Base-by-base conservation (phyloP, 2,797 vertebrate species). In the Pampus argenteus region DNA sequence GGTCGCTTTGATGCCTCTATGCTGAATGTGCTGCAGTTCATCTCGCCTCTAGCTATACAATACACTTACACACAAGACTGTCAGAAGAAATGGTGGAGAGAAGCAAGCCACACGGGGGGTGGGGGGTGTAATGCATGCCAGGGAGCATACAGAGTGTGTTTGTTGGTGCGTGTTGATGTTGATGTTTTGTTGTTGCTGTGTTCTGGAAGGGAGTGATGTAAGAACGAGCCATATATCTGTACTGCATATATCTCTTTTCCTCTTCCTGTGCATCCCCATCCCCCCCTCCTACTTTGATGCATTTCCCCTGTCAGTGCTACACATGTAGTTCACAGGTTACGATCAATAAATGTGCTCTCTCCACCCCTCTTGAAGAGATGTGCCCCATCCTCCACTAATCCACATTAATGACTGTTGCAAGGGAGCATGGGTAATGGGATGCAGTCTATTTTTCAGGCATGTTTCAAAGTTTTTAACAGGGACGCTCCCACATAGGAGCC, bases 301-400 rank as follows among this genome's bases (percentile, higher is more conserved):
- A 79, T 83, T 76, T 51, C 71, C 59, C 78, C 76, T 74, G 78
- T 90, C 92, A 77, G 68, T 54, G 76, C 73, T 85, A 90, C 88
- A 88, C 82, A 86, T 93, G 91, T 91, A 93, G 93, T 91, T 93
- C 88, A 90, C 77, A 75, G 86, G 81, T 90, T 86, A 51, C 73
- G 15, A 94, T 93, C 88, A 79, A 92, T 93, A 88, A 88, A 38
- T 72, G 77, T 81, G 78, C 68, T 42, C 84, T 82, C 65, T 75
- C 66, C 63, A 57, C 58, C 74, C 60, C 51, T 74, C 65, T 78
- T 64, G 73, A 71, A 78, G 82, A 77, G 71, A 66, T 26, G 47
- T 14, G 49, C 69, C 62, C 50, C 67, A 50, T 55, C 79, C 83
- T 85, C 70, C 62, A 77, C 56, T 73, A 47, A 71, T 70, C 73